Percentiles rank a stretch among this genome's conserved stretches.
Evolutionary conservation across 2,113 vertebrate genomes (phyloP).

Genomic region (Tor tambroides): DNA sequence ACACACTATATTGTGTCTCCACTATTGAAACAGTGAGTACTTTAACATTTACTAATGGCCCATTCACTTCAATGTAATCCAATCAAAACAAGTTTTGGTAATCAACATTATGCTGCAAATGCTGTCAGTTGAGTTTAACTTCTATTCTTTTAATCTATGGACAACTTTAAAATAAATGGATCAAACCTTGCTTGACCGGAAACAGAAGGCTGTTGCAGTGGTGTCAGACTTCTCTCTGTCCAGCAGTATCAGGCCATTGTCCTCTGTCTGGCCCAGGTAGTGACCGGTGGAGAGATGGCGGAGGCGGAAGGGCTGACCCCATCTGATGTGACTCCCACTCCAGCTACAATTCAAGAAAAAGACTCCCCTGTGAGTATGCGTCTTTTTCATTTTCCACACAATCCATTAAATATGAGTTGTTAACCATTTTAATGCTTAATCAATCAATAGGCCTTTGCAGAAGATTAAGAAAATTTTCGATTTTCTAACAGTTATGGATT

Average conservation of each 20-base stretch:
- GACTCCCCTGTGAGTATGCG: neutral
- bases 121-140: neutral
- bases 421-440: neutral
- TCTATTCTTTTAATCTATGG: neutral
- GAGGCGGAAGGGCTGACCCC: slow-evolving; percentile 93
- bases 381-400: neutral
- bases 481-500: neutral
- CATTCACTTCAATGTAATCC: neutral
- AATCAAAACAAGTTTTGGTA: neutral
- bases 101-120: neutral
- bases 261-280: slow-evolving; percentile 88
- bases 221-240: slow-evolving; percentile 86
- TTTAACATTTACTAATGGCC: neutral
- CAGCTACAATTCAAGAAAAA: slow-evolving; percentile 77
- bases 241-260: slow-evolving; percentile 87
- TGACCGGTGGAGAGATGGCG: slow-evolving; percentile 93
- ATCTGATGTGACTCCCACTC: slow-evolving; percentile 93
- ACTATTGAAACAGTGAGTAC: neutral
- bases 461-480: neutral
- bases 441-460: neutral
- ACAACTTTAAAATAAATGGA: slow-evolving; percentile 29
- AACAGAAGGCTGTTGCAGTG: slow-evolving; percentile 88
- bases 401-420: neutral
- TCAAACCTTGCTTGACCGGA: slow-evolving; percentile 89
- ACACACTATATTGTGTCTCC: neutral